Conservation (phyloP, 2,888 invertebrate species). For the Stenoptilia bipunctidactyla region DNA sequence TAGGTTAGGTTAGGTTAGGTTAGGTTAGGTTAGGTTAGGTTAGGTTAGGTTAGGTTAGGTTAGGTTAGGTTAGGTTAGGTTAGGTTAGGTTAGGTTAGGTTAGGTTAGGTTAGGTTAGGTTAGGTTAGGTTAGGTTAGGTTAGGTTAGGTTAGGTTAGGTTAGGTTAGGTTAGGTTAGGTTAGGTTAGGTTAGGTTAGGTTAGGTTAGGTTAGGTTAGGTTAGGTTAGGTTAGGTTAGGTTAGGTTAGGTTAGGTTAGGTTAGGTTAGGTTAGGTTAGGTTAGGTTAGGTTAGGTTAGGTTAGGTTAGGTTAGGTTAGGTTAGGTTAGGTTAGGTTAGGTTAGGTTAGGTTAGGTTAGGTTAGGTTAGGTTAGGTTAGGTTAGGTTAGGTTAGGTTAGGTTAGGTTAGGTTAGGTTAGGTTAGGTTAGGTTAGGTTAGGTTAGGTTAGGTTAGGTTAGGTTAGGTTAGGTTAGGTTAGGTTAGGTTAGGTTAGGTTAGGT, state of each 20-base stretch:
- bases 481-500: slow-evolving; percentile 14
- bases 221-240: slow-evolving; percentile 13
- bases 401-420: slow-evolving; percentile 11
- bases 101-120: slow-evolving; percentile 11
- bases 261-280: slow-evolving; percentile 11
- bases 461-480: slow-evolving; percentile 16
- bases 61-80: slow-evolving; percentile 14
- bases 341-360: slow-evolving; percentile 8
- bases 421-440: slow-evolving; percentile 13
- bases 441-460: slow-evolving; percentile 9
- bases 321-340: slow-evolving; percentile 14
- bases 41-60: slow-evolving; percentile 12
- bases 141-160: slow-evolving; percentile 9
- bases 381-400: slow-evolving; percentile 14
- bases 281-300: slow-evolving; percentile 17
- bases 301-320: slow-evolving; percentile 12
- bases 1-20: slow-evolving; percentile 6
- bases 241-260: slow-evolving; percentile 14
- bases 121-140: slow-evolving; percentile 10
- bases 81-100: slow-evolving; percentile 10
- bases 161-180: slow-evolving; percentile 9
- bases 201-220: slow-evolving; percentile 15
- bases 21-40: slow-evolving; percentile 6
- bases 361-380: slow-evolving; percentile 15
- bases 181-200: slow-evolving; percentile 13